Base-by-base conservation (phyloP, 2,888 invertebrate species). In the Eupithecia vulgata region DNA sequence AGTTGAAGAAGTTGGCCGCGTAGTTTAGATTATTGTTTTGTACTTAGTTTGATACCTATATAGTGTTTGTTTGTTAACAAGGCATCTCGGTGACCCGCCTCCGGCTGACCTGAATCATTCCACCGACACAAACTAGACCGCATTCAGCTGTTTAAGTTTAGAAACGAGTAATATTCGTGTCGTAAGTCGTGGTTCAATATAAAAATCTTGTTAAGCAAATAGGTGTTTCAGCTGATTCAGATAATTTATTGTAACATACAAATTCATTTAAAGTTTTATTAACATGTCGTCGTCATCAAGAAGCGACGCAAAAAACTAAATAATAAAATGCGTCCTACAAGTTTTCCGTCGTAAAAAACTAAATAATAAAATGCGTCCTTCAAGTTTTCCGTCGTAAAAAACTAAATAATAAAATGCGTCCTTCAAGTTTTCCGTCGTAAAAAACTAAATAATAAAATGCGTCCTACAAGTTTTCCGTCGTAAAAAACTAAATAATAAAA, bases 401-500 rank as follows among this genome's bases (percentile, higher is more conserved):
- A 25, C n/a, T n/a, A n/a, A n/a, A n/a, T n/a, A n/a, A n/a, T n/a
- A n/a, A 68, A 34, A 35, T 1, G 52, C 35, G 1, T 68, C 45
- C 17, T 45, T n/a, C 59, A 59, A 59, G n/a, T 61, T 61, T 37
- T 12, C 67, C 37, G 45, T 61, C 45, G 34, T 70, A 67, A 73
- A 73, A 59, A 34, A 25, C n/a, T n/a, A n/a, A n/a, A n/a, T n/a
- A n/a, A n/a, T n/a, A n/a, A 68, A 34, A 35, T 1, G 52, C 35
- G 1, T 68, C 45, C 17, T 45, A 45, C 59, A 59, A 59, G n/a
- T 61, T 61, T 37, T 12, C 67, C 37, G 45, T 61, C 45, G 34
- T 70, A 67, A 73, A 73, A 59, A 34, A 25, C n/a, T n/a, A n/a
- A n/a, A n/a, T n/a, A n/a, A n/a, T n/a, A n/a, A 68, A 34, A 35